Percentiles rank a stretch among this genome's conserved stretches.
These are phyloP conservation scores for Sebastes fasciatus DNA, from an alignment of 2,113 vertebrate species.

Conservation along the genomic window DNA sequence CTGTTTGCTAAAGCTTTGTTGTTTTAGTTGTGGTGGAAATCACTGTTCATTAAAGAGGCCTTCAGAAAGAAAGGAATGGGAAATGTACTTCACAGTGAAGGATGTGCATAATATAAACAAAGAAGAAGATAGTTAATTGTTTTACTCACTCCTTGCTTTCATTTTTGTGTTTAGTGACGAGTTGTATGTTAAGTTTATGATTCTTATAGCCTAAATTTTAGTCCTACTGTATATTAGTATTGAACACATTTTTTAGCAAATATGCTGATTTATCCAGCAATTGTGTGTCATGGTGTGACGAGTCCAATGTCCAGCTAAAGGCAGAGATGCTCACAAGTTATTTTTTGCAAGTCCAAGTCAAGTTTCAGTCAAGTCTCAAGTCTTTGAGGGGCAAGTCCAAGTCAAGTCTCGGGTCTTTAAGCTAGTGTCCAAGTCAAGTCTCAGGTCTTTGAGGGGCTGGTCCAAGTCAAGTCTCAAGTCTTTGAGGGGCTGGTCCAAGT, in stretches of 20 bases:
- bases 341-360: no score
- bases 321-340: no score
- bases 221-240: not conserved
- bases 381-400: no score
- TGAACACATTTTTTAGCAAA: not conserved
- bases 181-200: not conserved
- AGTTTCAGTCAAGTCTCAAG: no score
- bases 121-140: not conserved
- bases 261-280: not conserved
- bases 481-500: no score
- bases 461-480: no score
- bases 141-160: not conserved
- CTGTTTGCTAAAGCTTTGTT: slow-evolving; percentile 15
- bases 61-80: not conserved
- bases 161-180: not conserved
- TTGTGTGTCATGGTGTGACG: not conserved
- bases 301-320: not conserved
- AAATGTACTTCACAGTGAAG: not conserved
- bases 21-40: not conserved
- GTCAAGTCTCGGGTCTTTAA: no score
- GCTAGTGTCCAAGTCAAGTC: no score
- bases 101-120: not conserved
- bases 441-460: no score
- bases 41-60: not conserved
- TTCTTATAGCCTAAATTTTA: not conserved